phyloP scores from a whole-genome alignment of 2,888 invertebrate species.

The Carcina quercana region DNA sequence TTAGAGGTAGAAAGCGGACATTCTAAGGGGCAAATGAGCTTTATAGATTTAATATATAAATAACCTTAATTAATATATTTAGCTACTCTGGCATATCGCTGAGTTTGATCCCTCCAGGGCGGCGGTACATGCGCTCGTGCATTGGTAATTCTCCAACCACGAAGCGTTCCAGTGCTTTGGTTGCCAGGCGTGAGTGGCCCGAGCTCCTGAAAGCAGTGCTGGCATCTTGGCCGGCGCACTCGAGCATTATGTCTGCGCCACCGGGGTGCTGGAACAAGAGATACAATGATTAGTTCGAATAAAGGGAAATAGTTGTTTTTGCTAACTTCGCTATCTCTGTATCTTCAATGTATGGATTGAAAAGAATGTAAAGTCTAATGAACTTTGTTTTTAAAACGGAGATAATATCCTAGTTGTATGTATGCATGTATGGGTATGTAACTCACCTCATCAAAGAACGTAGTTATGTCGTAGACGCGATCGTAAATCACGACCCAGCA shows the following conservation, averaged over 20 bases:
- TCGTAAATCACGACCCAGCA: conserved; percentile 94
- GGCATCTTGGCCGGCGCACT: conserved; percentile 90
- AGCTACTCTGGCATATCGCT: conserved; percentile 72
- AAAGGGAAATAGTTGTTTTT: no score
- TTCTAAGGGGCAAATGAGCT: no score
- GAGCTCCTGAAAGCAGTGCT: conserved; percentile 87
- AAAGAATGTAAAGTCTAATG: neutral
- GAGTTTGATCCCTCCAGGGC: conserved; percentile 73
- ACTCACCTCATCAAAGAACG: conserved; percentile 80
- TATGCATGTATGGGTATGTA: conserved; percentile 3
- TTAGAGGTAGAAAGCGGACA: no score
- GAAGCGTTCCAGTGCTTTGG: conserved; percentile 79
- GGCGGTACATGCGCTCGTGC: conserved; percentile 82
- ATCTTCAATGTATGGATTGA: no score
- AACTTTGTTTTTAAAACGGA: neutral
- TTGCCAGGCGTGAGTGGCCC: conserved; percentile 82
- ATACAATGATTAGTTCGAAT: neutral
- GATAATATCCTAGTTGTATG: neutral
- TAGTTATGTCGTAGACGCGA: conserved; percentile 87
- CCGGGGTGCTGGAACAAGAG: conserved; percentile 82
- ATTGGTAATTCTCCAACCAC: conserved; percentile 84
- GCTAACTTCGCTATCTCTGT: neutral
- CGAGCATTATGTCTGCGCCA: conserved; percentile 85
- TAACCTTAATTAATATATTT: no score
- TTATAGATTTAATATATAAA: no score